These are phyloP conservation scores for Passer domesticus DNA, from an alignment of 2,113 vertebrate genomes.

Conservation along the genomic window DNA sequence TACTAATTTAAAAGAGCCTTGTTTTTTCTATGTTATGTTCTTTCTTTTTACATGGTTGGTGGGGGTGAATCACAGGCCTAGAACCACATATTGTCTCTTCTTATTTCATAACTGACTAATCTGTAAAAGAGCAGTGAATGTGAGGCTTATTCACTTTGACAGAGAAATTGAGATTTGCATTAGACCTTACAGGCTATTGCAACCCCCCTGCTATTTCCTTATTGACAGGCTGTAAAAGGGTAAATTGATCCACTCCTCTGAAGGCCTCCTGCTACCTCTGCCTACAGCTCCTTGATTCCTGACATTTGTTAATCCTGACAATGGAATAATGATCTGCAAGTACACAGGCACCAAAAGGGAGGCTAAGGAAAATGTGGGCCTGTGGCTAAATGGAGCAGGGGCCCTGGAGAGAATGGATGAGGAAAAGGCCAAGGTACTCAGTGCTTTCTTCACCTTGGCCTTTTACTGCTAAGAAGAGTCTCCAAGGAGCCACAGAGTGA, in stretches of 20 bases:
- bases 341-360: background rate
- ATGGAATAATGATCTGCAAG: background rate
- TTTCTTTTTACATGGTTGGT: background rate
- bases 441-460: background rate
- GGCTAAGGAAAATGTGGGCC: background rate
- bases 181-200: background rate
- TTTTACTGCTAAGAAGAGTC: background rate
- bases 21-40: background rate
- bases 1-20: background rate
- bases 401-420: background rate
- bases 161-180: background rate
- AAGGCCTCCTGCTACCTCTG: background rate
- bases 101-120: background rate
- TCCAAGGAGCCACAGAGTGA: background rate
- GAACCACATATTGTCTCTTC: background rate
- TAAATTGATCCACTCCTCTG: background rate
- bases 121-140: background rate
- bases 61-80: background rate
- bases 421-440: background rate
- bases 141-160: background rate
- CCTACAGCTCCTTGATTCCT: background rate
- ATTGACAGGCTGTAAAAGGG: background rate
- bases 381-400: background rate
- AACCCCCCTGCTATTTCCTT: background rate
- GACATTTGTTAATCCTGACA: background rate